Base-by-base conservation (phyloP, 2,113 vertebrate genomes). In the Eulacestoma nigropectus region DNA sequence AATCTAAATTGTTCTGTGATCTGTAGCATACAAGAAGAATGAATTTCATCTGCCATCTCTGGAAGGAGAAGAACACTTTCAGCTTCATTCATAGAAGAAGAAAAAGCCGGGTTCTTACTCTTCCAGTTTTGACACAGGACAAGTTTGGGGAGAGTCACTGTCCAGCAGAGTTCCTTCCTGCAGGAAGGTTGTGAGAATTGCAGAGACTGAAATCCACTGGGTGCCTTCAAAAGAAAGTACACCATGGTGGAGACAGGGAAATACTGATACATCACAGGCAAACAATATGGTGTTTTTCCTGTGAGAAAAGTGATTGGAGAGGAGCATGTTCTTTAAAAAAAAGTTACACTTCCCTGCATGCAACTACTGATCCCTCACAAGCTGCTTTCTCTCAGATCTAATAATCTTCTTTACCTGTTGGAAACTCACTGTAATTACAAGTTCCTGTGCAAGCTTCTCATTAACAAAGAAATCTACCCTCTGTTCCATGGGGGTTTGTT, bases 401-500 rank as follows among this genome's bases (percentile, higher is more conserved):
- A n/a, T 67, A 62, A 83, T 62, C 75, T 69, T 42, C 75, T 81
- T 81, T 81, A 95, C 93, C 91, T 92, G 68, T 56, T 96, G 64
- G 56, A 95, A 96, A 72, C 8, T 13, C 27, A 16, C 27, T 70
- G 44, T 84, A 95, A 78, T 89, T 63, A 87, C 63, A 84, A 84
- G 41, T 63, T 92, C 49, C 64, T 75, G 27, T 62, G 90, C 84
- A 75, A 87, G 69, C 32, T 79, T 92, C 93, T 92, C 83, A 72
- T 67, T 89, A 81, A 78, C 59, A 84, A 90, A 78, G 50, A 92
- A 67, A 92, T 60, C 62, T 84, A 63, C 29, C 42, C 42, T 80
- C 46, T 73, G 1, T 80, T 90, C 39, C 64, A 42, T 2, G 16
- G 29, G 20, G 30, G 42, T 92, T 91, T 91, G n/a, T 80, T 90